Base-by-base conservation (phyloP, 1,140 invertebrate genomes). In the Helicoverpa armigera region DNA sequence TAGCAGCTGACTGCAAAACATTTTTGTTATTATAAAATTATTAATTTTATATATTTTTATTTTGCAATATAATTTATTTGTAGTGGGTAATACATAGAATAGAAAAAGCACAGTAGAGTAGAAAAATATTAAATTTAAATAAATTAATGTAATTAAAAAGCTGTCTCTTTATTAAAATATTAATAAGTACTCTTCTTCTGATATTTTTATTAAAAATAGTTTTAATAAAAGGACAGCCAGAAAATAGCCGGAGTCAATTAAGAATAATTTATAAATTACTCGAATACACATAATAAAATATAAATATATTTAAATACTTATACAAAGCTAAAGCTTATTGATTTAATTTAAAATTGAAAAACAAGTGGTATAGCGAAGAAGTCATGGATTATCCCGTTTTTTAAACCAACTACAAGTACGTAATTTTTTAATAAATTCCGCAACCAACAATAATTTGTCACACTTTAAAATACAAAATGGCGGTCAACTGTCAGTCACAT, bases 1-100 rank as follows among this genome's bases (percentile, higher is more conserved):
- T 96, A 94, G 96, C 96, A 95, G 96, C 96, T 95, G 96, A 96
- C 96, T 97, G 96, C 91, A 90, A 89, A 93, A 94, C 80, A 94
- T 88, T 88, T 81, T 87, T 81, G 86, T 91, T 90, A 87, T 88
- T 70, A 79, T 79, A 83, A 85, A 75, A 79, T 54, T 85, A 80
- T 82, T 67, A 81, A 77, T 69, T 79, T 69, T 79, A 56, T 69
- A 70, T 79, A 79, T 76, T 65, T 76, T 77, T 65, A 77, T 13
- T 53, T 77, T 29, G 60, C 43, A 65, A 77, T 77, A 77, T 35
- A 65, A 67, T 77, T 53, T 65, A 65, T 54, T 70, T 65, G 31
- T 23, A 31, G 76, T 78, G 78, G 69, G 48, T 29, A 67, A 50
- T 67, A 35, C 51, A 77, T 56, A 82, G 14, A 75, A 43, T 73